Base-by-base conservation (phyloP, 2,888 invertebrate genomes). In the Drosophila aldrichi region DNA sequence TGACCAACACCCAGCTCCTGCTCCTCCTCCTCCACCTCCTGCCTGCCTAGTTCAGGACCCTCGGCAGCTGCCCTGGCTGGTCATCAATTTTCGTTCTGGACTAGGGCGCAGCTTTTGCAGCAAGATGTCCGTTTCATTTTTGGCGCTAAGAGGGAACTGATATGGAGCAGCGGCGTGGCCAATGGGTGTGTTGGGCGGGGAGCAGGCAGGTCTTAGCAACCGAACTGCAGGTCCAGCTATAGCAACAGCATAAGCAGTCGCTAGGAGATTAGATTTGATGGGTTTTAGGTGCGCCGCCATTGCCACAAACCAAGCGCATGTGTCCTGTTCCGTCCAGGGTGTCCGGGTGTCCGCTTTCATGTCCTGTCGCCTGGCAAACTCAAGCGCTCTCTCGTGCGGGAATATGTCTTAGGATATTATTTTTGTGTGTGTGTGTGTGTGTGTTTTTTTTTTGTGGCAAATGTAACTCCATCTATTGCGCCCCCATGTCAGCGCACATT, bases 181-280 rank as follows among this genome's bases (percentile, higher is more conserved):
- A 41, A 2, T 16, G 8, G 32, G n/a, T n/a, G n/a, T n/a, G n/a
- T n/a, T n/a, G 41, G 5, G 14, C 14, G 5, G 36, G 12, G 16
- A 3, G 6, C 25, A 25, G 18, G 18, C 40, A 22, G 62, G 55
- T 76, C 69, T 63, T 80, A 69, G 80, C 73, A 76, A 76, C 80
- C 69, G 44, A 68, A 32, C 25, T 77, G 77, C 58, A 65, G 61
- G 65, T 55, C 61, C 52, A 43, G 59, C 52, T 43, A 54, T 40
- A 48, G 61, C 69, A 49, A 48, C 44, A 59, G 61, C 74, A 78
- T 73, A 74, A 77, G 70, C 79, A 77, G 84, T 81, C 79, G 89
- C 89, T 87, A 70, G 62, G 84, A 84, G 89, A 89, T 84, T 84
- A 89, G 89, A 84, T 89, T 89, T 84, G 84, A 84, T 84, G 88